Evolutionary conservation across 2,888 invertebrate genomes (phyloP).

Genomic region (Lycocerus yunnanus): DNA sequence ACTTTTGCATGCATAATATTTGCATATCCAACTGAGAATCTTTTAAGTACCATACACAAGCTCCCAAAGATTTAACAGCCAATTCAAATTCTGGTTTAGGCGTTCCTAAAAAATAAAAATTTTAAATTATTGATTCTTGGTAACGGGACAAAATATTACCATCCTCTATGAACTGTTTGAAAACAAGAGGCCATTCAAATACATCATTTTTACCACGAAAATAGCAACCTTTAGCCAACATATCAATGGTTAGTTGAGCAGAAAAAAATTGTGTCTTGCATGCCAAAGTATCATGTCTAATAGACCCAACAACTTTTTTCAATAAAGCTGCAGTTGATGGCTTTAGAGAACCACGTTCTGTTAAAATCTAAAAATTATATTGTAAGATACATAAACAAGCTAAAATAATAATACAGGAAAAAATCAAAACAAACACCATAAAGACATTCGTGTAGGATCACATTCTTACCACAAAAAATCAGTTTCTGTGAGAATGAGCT

Average conservation of each 20-base stretch:
- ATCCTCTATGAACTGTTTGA: constrained; percentile 74
- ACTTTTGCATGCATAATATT: constrained; percentile 73
- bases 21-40: constrained; percentile 88
- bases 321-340: constrained; percentile 63
- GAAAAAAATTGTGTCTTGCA: constrained; percentile 76
- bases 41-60: constrained; percentile 79
- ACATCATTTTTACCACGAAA: constrained; percentile 61
- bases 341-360: constrained; percentile 71
- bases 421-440: too few relatives aligned
- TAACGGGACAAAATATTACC: constrained; percentile 55
- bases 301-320: constrained; percentile 61
- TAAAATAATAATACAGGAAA: neutral
- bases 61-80: constrained; percentile 82
- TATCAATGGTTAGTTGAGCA: constrained; percentile 76
- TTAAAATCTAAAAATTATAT: constrained; percentile 66
- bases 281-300: constrained; percentile 72
- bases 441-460: too few relatives aligned
- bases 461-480: too few relatives aligned
- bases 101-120: constrained; percentile 58
- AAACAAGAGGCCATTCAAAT: constrained; percentile 71
- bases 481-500: too few relatives aligned
- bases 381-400: neutral
- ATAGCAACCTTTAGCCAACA: constrained; percentile 72
- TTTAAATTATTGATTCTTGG: neutral
- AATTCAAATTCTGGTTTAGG: constrained; percentile 66